Evolutionary conservation across 2,113 vertebrate species (phyloP), one percentile per base, ranked within the genome.

Genomic region (Spea bombifrons): DNA sequence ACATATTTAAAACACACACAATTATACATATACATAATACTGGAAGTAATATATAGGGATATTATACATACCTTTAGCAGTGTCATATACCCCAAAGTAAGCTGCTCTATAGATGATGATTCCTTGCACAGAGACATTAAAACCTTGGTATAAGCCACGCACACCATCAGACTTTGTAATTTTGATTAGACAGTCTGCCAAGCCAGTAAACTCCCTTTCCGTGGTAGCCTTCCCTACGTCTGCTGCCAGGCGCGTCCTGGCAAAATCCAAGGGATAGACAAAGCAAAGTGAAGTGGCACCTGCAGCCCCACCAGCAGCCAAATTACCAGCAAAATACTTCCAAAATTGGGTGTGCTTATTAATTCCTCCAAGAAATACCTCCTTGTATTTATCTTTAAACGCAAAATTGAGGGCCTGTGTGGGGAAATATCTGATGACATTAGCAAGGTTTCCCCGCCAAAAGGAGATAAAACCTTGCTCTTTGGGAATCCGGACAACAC

Each of bases 361-460:
- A 82, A 99, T 97, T 2, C 97, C 97, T 45, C 97, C 97, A 15
- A 99, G 87, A 90, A 99, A 99, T 90, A 99, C 86, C 91, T 95
- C 95, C 94, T 99, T 99, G 93, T 99, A 99, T 91, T 99, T 99
- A 90, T 99, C 97, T 89, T 99, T 99, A 92, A 99, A 99, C 87
- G 97, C 97, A 65, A 99, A 99, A 92, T 99, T 99, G 81, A 99
- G 96, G 50, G 97, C 97, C 90, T 99, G 97, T 78, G 97, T 99
- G 84, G 97, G 97, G 91, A 99, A 99, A 91, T 99, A 99, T 43
- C 96, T 94, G 91, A 99, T 99, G 82, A 99, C 97, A 5, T 99
- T 99, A 91, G 97, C 97, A 88, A 99, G 84, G 89, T 99, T 99
- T 82, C 97, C 97, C 84, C 97, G 96, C 97, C 97, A 99, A 91